Conservation (phyloP, 2,888 invertebrate genomes). For the Pandemis cinnamomeana region DNA sequence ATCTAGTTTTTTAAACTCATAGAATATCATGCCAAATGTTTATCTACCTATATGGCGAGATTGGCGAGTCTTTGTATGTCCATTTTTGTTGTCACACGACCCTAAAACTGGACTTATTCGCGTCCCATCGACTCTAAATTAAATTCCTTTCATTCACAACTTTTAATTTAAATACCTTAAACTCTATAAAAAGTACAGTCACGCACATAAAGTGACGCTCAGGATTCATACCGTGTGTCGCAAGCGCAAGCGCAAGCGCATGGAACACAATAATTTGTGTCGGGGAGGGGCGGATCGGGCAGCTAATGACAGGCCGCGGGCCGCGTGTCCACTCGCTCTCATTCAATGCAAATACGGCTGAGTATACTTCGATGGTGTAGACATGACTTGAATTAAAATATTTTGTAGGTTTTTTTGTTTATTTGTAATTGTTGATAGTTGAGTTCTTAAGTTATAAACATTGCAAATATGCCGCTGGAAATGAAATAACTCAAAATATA, state of each 20-base stretch:
- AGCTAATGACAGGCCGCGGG: constrained; percentile 79
- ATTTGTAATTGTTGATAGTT: no score
- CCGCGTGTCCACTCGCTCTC: constrained; percentile 76
- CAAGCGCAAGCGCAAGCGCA: constrained; percentile 57
- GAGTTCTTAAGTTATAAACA: no score
- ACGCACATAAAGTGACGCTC: constrained; percentile 50
- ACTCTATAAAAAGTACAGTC: constrained; percentile 52
- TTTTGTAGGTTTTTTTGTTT: no score
- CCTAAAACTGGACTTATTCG: background rate
- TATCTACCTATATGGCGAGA: no score
- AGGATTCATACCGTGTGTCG: constrained; percentile 55
- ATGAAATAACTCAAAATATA: no score
- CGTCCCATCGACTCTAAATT: background rate
- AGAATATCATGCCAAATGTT: no score
- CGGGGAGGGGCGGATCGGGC: constrained; percentile 71
- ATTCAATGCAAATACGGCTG: constrained; percentile 79
- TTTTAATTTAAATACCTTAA: background rate
- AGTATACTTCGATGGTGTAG: constrained; percentile 55
- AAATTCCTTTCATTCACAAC: no score
- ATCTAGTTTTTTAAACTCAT: no score
- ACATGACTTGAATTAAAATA: constrained; percentile 50
- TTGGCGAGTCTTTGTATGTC: background rate
- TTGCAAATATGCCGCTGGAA: no score
- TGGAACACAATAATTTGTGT: constrained; percentile 78
- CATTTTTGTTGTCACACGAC: background rate